A percentile compares a stretch with the other conserved stretches of the same genome.
These are phyloP conservation scores for Macrosiphum euphorbiae DNA, from an alignment of 2,888 invertebrate genomes.

Conservation along the genomic window DNA sequence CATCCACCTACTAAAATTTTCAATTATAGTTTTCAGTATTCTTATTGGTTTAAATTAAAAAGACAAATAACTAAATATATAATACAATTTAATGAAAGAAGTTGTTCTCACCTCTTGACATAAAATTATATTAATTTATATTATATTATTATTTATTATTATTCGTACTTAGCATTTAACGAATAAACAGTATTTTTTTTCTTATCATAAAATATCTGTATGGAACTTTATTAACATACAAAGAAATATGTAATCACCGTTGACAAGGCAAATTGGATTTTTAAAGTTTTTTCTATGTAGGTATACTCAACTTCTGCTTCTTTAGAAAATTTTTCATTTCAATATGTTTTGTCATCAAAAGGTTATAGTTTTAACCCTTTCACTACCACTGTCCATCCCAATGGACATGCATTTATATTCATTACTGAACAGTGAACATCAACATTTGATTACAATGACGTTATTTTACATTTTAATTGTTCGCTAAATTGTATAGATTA, in stretches of 20 bases:
- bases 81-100: background rate
- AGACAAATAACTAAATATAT: background rate
- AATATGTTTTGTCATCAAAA: background rate
- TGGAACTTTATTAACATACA: background rate
- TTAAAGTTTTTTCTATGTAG: background rate
- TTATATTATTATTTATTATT: background rate
- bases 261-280: background rate
- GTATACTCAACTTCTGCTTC: no score
- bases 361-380: no score
- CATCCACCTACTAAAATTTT: background rate
- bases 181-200: background rate
- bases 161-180: background rate
- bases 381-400: no score
- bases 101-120: no score
- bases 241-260: background rate
- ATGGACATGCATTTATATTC: no score
- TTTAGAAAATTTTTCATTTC: background rate
- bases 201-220: background rate
- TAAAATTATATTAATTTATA: background rate
- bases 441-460: no score
- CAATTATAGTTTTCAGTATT: background rate
- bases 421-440: no score
- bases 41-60: background rate
- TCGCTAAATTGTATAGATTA: no score
- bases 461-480: no score